Percentiles rank a stretch among this genome's conserved stretches.
These are phyloP conservation scores for Hydrotaea diabolus DNA, from an alignment of 2,888 invertebrate genomes.

Conservation along the genomic window DNA sequence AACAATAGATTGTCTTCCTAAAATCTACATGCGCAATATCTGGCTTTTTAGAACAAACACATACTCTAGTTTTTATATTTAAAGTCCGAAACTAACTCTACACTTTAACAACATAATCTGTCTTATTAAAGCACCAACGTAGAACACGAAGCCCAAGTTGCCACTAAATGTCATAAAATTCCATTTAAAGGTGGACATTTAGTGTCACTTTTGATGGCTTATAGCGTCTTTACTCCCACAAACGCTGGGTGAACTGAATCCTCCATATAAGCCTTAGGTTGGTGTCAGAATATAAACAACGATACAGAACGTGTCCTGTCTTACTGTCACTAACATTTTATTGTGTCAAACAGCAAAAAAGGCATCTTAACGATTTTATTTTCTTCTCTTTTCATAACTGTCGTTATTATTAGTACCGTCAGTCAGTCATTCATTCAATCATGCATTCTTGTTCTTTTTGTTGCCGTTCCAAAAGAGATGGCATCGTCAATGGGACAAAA, in stretches of 20 bases:
- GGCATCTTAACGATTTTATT: conserved; percentile 23
- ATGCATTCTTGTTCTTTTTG: background rate
- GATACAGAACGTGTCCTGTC: background rate
- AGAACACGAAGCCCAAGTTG: background rate
- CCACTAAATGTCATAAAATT: background rate
- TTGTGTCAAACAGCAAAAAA: background rate
- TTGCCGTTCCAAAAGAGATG: background rate
- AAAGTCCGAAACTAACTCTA: too few species aligned
- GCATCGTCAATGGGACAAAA: background rate
- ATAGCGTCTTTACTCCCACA: background rate
- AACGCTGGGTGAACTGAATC: too few species aligned
- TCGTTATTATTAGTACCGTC: conserved; percentile 1
- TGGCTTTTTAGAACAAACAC: too few species aligned
- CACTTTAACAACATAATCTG: too few species aligned
- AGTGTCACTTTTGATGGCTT: background rate
- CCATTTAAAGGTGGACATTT: conserved; percentile 5
- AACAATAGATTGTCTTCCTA: too few species aligned
- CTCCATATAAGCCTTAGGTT: too few species aligned
- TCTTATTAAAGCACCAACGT: background rate
- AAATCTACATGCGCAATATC: too few species aligned
- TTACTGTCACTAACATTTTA: background rate
- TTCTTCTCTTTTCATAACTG: conserved; percentile 35
- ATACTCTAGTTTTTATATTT: too few species aligned
- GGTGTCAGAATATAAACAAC: background rate
- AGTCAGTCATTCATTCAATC: background rate